Evolutionary conservation across 2,797 vertebrate genomes (phyloP).

Genomic region (Enteromius anoplus): DNA sequence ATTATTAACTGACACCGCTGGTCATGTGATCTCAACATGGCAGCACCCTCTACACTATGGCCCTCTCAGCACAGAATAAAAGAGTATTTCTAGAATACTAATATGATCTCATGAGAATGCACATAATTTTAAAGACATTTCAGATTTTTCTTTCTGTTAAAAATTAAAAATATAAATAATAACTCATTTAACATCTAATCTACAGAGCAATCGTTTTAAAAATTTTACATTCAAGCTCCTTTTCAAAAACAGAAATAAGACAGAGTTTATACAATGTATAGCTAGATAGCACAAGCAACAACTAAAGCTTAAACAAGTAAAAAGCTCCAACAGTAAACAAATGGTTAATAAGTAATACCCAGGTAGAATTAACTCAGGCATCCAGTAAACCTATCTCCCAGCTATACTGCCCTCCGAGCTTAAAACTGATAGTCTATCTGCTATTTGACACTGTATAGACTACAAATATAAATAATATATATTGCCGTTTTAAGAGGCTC

Average conservation of each 20-base stretch:
- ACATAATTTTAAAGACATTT: not conserved
- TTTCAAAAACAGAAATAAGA: not conserved
- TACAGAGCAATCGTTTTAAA: not conserved
- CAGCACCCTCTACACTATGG: not conserved
- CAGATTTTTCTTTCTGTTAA: not conserved
- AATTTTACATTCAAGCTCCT: no score
- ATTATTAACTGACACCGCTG: not conserved
- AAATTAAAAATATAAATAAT: not conserved
- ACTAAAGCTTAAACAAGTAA: constrained; percentile 43
- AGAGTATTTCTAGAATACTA: not conserved
- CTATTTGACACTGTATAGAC: constrained; percentile 31
- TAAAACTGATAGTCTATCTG: constrained; percentile 24
- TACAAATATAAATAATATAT: constrained; percentile 31
- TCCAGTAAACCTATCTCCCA: constrained; percentile 25
- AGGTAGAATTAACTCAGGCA: not conserved
- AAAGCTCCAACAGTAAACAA: constrained; percentile 46
- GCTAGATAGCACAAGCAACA: no score
- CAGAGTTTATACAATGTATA: not conserved
- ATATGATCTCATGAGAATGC: not conserved
- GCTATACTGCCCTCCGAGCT: constrained; percentile 13
- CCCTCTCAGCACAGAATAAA: not conserved
- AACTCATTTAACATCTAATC: not conserved
- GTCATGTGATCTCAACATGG: constrained; percentile 19
- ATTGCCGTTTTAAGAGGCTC: not conserved
- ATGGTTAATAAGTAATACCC: constrained; percentile 25